Percentiles rank a stretch among this genome's conserved stretches.
phyloP scores from a whole-genome alignment of 2,888 invertebrate species.

The Plebejus anna region DNA sequence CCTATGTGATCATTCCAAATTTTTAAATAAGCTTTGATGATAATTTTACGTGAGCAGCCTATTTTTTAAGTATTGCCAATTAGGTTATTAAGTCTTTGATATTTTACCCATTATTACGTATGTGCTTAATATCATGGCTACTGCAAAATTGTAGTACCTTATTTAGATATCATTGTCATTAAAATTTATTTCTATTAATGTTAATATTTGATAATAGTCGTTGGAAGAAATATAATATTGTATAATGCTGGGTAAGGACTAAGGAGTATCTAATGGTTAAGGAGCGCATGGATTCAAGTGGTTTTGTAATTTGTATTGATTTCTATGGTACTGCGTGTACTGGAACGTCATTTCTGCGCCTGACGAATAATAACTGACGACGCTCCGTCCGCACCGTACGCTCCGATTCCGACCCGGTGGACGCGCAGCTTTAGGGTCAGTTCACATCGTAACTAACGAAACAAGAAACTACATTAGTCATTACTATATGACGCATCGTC shows the following conservation, averaged over 20 bases:
- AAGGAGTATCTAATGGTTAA: too few relatives aligned
- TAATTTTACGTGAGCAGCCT: not conserved
- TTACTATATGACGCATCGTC: not conserved
- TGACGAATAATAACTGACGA: too few relatives aligned
- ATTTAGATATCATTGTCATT: not conserved
- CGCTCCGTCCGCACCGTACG: too few relatives aligned
- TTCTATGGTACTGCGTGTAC: too few relatives aligned
- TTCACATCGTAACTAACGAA: too few relatives aligned
- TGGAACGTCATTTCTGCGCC: too few relatives aligned
- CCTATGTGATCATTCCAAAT: not conserved
- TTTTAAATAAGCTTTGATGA: not conserved
- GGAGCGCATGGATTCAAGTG: too few relatives aligned
- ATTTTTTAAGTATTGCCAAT: not conserved
- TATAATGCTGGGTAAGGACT: not conserved
- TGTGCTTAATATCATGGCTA: not conserved
- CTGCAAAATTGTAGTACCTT: not conserved
- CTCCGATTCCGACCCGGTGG: too few relatives aligned
- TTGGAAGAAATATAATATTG: not conserved
- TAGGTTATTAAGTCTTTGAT: not conserved
- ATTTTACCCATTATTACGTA: not conserved
- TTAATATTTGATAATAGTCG: not conserved
- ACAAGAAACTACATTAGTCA: too few relatives aligned
- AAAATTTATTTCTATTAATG: not conserved
- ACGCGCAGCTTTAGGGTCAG: not conserved
- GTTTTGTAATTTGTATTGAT: too few relatives aligned